These are phyloP conservation scores for Eremobia ochroleuca DNA, from an alignment of 2,888 invertebrate species.

Conservation along the genomic window DNA sequence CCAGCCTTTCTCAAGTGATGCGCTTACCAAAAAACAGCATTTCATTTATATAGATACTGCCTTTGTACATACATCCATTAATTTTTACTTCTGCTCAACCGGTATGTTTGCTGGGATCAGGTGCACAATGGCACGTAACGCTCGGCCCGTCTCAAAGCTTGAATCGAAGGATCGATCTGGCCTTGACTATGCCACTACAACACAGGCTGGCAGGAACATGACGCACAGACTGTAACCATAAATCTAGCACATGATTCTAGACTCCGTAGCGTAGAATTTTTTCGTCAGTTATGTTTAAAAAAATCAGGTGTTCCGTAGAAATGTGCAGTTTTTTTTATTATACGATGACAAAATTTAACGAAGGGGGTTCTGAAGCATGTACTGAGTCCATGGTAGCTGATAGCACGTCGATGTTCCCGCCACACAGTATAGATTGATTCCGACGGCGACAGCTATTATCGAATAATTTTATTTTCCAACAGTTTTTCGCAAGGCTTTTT, in stretches of 20 bases:
- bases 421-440: background rate
- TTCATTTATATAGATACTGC: background rate
- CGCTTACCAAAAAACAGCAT: background rate
- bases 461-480: background rate
- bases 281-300: background rate
- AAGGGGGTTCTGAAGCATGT: too few species aligned
- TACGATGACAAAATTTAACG: too few species aligned
- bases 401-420: too few species aligned
- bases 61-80: background rate
- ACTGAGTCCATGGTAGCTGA: too few species aligned
- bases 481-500: background rate
- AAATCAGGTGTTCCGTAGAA: background rate
- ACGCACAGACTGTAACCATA: background rate
- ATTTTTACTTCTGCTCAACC: background rate
- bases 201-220: background rate
- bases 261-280: background rate
- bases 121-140: background rate
- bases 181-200: background rate
- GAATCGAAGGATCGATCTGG: background rate
- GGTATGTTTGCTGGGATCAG: background rate
- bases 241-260: background rate
- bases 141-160: background rate
- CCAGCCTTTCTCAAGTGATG: background rate
- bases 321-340: background rate
- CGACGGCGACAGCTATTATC: background rate